These are phyloP conservation scores for Spilarctia lutea DNA, from an alignment of 2,888 invertebrate species.

Conservation along the genomic window DNA sequence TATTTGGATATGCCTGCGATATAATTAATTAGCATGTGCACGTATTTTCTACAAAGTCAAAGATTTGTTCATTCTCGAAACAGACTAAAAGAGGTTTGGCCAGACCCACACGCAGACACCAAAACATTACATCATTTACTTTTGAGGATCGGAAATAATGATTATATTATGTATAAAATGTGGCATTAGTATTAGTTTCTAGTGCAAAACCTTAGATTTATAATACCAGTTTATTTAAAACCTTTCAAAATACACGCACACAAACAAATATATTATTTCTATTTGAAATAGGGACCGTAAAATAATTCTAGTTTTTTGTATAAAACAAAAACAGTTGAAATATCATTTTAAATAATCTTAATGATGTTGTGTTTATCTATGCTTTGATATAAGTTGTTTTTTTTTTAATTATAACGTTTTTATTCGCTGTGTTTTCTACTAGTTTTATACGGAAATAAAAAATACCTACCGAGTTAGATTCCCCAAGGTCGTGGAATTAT, in stretches of 20 bases:
- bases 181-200: neutral
- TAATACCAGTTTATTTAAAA: neutral
- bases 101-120: neutral
- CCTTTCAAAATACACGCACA: neutral
- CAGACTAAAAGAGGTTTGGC: neutral
- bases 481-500: slow-evolving; percentile 9
- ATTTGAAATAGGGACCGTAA: neutral
- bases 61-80: neutral
- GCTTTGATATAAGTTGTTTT: neutral
- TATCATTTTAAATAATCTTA: slow-evolving; percentile 1
- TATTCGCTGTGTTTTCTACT: slow-evolving; percentile 1
- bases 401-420: neutral
- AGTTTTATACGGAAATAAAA: slow-evolving; percentile 5
- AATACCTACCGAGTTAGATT: neutral
- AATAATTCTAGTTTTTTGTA: neutral
- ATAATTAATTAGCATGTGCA: neutral
- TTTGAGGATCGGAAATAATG: neutral
- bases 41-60: neutral
- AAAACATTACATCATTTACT: neutral
- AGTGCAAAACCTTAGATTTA: neutral
- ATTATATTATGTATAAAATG: neutral
- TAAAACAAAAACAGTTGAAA: slow-evolving; percentile 3
- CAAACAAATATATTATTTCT: neutral
- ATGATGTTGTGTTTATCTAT: slow-evolving; percentile 1
- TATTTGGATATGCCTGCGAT: too few species aligned